These are phyloP conservation scores for Electrona antarctica DNA, from an alignment of 2,113 vertebrate species.

Conservation along the genomic window DNA sequence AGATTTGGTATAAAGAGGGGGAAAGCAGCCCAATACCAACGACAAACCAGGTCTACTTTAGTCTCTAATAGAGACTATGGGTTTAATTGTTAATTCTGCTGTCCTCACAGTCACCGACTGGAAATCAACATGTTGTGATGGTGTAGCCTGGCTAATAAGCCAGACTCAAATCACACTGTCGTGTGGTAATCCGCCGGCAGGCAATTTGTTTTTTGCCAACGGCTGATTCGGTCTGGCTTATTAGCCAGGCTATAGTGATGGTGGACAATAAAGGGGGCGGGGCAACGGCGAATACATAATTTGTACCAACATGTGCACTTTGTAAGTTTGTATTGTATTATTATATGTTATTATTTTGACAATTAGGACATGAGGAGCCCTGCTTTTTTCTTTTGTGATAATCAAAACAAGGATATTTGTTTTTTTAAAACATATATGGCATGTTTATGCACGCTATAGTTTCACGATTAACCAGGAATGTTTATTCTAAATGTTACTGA, in stretches of 20 bases:
- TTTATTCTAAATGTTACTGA: constrained; percentile 44
- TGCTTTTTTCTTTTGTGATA: background rate
- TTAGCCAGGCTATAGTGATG: too few species aligned
- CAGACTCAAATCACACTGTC: too few species aligned
- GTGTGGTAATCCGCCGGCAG: too few species aligned
- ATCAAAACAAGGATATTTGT: constrained; percentile 1
- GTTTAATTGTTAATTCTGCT: constrained; percentile 28
- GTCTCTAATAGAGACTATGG: too few species aligned
- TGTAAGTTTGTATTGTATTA: background rate
- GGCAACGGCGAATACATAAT: background rate
- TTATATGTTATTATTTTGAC: background rate
- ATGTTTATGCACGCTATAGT: constrained; percentile 21
- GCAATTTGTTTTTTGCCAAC: too few species aligned
- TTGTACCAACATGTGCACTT: background rate
- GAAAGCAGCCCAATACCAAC: too few species aligned
- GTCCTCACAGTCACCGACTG: constrained; percentile 21
- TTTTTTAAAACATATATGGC: background rate
- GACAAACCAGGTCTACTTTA: too few species aligned
- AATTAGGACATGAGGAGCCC: background rate
- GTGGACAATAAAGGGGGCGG: background rate
- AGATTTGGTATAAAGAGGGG: too few species aligned
- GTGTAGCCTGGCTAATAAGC: too few species aligned
- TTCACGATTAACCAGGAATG: constrained; percentile 8
- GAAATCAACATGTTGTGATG: constrained; percentile 51
- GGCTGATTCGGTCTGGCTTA: too few species aligned